Base-by-base conservation (phyloP, 2,113 vertebrate genomes). In the Chamaea fasciata region DNA sequence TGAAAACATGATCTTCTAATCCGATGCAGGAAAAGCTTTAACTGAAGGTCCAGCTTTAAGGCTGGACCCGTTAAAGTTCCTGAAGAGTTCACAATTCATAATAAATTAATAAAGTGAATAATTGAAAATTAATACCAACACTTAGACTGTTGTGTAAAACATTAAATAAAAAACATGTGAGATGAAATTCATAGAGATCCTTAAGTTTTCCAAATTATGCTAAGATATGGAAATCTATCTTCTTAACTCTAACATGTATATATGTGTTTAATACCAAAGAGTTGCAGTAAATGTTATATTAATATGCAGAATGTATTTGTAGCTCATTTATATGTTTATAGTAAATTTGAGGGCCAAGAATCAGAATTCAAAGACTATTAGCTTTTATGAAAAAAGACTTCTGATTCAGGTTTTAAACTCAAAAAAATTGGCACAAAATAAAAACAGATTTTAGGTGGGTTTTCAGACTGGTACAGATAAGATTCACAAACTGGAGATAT, bases 231-330 rank as follows among this genome's bases (percentile, higher is more conserved):
- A 92, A 94, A 83, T 88, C 15, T 80, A 4, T 63, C 74, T 87
- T 87, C 56, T 85, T 74, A 80, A 89, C 13, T 44, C 19, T 89
- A 91, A 88, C 24, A 37, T 18, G 4, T 63, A 55, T 84, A 92
- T 91, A 89, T 55, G 37, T 74, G 37, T 80, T 90, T 75, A 74
- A 60, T 64, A 68, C 35, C 8, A 70, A 12, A 5, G 9, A 88
- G 75, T 60, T 85, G 59, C 68, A 78, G 50, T 88, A 96, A 94
- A 83, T 77, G 55, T 52, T 55, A 62, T 77, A 70, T 75, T 73
- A 90, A 75, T 83, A 92, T 31, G 47, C 64, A 94, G 53, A 86
- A 87, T 52, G 9, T 49, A 91, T 93, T 95, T 93, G 64, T 68
- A 87, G n/a, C 31, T 89, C 39, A 76, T 92, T 96, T 92, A 42